These are phyloP conservation scores for Spatula versicolor DNA, from an alignment of 2,797 vertebrate genomes.

Conservation along the genomic window DNA sequence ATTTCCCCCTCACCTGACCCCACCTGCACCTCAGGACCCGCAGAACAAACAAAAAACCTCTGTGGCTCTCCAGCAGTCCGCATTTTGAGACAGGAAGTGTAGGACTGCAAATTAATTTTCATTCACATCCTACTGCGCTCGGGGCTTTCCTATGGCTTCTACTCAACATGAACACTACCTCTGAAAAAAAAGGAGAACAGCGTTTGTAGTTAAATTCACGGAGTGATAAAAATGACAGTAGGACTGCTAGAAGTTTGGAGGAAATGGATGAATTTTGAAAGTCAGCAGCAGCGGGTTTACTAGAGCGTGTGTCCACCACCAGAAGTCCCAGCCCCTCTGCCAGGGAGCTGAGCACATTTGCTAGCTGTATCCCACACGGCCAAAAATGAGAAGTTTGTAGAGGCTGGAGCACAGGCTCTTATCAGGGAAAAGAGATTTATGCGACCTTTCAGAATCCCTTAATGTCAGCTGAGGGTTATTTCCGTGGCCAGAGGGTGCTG, in stretches of 20 bases:
- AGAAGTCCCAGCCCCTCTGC: background rate
- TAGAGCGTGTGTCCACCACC: background rate
- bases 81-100: background rate
- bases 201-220: constrained; percentile 1
- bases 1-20: background rate
- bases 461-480: background rate
- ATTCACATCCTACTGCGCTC: background rate
- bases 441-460: background rate
- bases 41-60: background rate
- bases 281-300: background rate
- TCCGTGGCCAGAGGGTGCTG: background rate
- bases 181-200: background rate
- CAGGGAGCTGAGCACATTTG: background rate
- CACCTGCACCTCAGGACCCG: background rate
- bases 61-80: background rate
- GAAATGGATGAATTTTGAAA: background rate
- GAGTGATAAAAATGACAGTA: background rate
- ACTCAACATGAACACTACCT: constrained; percentile 10
- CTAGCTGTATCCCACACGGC: background rate
- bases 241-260: too few relatives aligned
- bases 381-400: background rate
- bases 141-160: background rate
- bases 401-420: background rate
- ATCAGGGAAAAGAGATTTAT: background rate
- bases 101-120: background rate